phyloP scores from a whole-genome alignment of 2,888 invertebrate genomes.

The Stegana nigrithorax region DNA sequence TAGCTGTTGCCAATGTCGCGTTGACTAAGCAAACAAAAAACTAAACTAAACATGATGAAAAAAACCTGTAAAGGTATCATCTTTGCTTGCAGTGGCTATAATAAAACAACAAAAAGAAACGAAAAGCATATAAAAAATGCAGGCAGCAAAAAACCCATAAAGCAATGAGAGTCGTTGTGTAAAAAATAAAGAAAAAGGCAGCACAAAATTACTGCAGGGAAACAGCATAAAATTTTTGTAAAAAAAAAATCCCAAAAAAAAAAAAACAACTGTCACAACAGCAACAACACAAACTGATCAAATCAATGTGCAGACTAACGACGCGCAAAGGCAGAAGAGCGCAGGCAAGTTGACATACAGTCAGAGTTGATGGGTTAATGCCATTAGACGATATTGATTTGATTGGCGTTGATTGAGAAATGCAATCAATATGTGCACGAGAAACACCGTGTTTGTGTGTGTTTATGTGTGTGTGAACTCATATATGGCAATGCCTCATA shows the following conservation, averaged over 20 bases:
- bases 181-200: neutral
- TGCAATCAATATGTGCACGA: constrained; percentile 45
- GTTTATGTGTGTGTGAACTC: no score
- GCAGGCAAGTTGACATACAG: neutral
- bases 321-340: neutral
- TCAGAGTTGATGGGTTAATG: constrained; percentile 48
- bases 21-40: neutral
- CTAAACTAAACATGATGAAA: neutral
- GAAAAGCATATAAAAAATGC: no score
- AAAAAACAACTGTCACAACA: neutral
- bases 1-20: no score
- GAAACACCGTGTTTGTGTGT: no score
- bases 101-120: no score
- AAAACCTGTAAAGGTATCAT: no score
- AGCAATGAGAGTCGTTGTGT: no score
- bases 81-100: no score
- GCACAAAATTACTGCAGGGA: constrained; percentile 2
- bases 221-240: no score
- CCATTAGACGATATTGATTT: constrained; percentile 63
- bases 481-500: no score
- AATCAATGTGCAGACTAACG: constrained; percentile 1
- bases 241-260: no score
- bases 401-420: constrained; percentile 64
- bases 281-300: neutral
- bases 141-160: neutral